Percentiles rank a stretch among this genome's conserved stretches.
Evolutionary conservation across 1,140 invertebrate species (phyloP).

Genomic region (Phymorhynchus buccinoides): DNA sequence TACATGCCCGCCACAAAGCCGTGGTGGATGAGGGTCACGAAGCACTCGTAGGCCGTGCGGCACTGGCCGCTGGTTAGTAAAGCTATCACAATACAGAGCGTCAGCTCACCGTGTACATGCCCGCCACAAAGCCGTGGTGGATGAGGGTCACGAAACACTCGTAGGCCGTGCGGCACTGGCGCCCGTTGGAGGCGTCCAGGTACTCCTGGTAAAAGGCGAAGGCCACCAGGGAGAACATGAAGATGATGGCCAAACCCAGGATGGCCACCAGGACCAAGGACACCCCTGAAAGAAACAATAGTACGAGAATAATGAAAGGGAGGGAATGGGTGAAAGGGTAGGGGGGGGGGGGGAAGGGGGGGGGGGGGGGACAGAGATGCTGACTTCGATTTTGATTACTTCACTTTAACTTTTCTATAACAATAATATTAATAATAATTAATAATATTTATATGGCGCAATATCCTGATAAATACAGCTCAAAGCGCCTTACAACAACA

Average conservation of each 20-base stretch:
- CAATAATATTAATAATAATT: no score
- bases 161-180: slow-evolving; percentile 63
- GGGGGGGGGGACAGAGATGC: no score
- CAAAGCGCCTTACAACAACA: no score
- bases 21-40: slow-evolving; percentile 64
- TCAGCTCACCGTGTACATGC: slow-evolving; percentile 60
- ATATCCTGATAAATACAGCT: no score
- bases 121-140: slow-evolving; percentile 65
- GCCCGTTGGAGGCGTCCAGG: slow-evolving; percentile 47
- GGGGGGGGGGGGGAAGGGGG: not conserved
- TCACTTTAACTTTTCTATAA: no score
- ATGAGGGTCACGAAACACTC: slow-evolving; percentile 66
- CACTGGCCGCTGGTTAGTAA: slow-evolving; percentile 59
- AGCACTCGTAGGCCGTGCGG: slow-evolving; percentile 63
- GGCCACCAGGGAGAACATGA: slow-evolving; percentile 63
- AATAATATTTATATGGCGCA: no score
- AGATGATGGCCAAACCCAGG: slow-evolving; percentile 63
- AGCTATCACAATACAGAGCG: no score
- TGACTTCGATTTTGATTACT: no score
- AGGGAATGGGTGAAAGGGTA: not conserved
- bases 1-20: slow-evolving; percentile 66
- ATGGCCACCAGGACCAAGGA: slow-evolving; percentile 66
- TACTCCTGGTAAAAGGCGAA: slow-evolving; percentile 63
- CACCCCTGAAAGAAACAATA: slow-evolving; percentile 51
- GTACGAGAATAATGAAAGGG: not conserved